Conservation (phyloP, 1,140 invertebrate genomes). For the Cecropterus lyciades region DNA sequence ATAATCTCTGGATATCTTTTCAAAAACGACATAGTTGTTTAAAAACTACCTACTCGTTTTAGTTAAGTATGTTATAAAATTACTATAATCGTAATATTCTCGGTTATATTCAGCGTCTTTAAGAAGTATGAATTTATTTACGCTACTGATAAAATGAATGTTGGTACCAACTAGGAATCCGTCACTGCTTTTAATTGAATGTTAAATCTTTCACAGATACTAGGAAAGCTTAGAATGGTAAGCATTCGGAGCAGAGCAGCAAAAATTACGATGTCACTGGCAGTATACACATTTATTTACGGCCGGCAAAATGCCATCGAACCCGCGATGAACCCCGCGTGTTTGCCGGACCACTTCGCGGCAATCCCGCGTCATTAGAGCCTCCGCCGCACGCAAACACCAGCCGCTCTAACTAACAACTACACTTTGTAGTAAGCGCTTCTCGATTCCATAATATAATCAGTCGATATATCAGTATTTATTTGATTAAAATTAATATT, state of each 20-base stretch:
- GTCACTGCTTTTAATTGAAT: background rate
- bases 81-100: too few species aligned
- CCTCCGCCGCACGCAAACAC: background rate
- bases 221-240: background rate
- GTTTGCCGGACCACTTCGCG: constrained; percentile 17
- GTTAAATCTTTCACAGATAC: background rate
- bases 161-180: too few species aligned
- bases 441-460: background rate
- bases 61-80: too few species aligned
- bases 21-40: too few species aligned
- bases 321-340: constrained; percentile 5
- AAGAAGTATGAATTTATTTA: too few species aligned
- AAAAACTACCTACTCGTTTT: too few species aligned
- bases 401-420: background rate
- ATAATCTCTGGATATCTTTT: too few species aligned
- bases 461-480: too few species aligned
- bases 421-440: background rate
- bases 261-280: background rate
- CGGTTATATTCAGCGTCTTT: too few species aligned
- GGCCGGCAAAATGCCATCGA: constrained; percentile 13
- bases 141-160: too few species aligned
- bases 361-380: constrained; percentile 10
- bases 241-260: background rate
- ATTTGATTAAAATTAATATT: too few species aligned
- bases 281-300: constrained; percentile 7